Evolutionary conservation across 2,888 invertebrate species (phyloP), one percentile per base, ranked within the genome.

Genomic region (Leucania comma): DNA sequence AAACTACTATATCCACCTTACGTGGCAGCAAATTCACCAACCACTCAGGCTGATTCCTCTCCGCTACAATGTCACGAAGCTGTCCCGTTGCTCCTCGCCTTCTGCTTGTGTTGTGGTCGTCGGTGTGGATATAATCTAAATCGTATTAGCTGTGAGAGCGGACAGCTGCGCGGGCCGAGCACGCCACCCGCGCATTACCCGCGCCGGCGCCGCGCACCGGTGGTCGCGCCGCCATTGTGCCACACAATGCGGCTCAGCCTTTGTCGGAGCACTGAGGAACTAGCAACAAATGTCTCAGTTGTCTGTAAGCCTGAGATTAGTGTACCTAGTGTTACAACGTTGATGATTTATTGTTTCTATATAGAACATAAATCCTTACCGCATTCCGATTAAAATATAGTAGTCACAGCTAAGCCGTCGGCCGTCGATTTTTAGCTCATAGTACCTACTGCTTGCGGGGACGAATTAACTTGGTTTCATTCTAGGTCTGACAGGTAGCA

Each of bases 71-170:
- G 17, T 20, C 24, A 24, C 32, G 3, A 51, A 10, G n/a, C 38
- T 42, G 6, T 20, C 1, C n/a, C 20, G 10, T 32, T 1, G 2
- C 29, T 29, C 26, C 12, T 46, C 10, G 32, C 35, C 62, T 79
- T 68, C 64, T 75, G 72, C 29, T 24, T 53, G 42, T 12, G 5
- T 24, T 10, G 32, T 20, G 17, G 14, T 26, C n/a, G 46, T 56
- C 17, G 57, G 29, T 61, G 51, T 53, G 46, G 65, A 60, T 66
- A 46, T 72, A 70, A 83, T 82, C 64, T 75, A 71, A 81, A 82
- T 77, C 73, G 70, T 72, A 72, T 80, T 71, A 80, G 61, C 69
- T 59, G 83, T 81, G 81, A 62, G 81, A 81, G 64, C 77, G 53
- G 17, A 4, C 81, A 82, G 76, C 64, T 72, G 46, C 54, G 50